phyloP scores from a whole-genome alignment of 2,888 invertebrate species.

The Himalopsyche anomala region DNA sequence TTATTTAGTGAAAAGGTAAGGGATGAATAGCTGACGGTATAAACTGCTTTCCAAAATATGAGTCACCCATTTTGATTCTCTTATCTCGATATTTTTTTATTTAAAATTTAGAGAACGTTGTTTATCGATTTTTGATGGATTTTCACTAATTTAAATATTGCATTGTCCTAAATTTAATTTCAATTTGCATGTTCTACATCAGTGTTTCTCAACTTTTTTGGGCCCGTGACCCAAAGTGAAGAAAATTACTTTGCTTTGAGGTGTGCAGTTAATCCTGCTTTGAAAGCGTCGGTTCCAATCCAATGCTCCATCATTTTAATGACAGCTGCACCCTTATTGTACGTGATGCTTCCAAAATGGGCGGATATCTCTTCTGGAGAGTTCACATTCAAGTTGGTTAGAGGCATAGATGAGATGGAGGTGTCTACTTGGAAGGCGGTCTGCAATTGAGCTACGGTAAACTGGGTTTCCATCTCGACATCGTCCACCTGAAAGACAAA shows the following conservation, averaged over 20 bases:
- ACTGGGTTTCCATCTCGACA: slow-evolving; percentile 73
- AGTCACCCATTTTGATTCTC: too few species aligned
- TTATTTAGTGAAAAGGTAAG: not conserved
- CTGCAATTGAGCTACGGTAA: slow-evolving; percentile 83
- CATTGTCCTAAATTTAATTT: slow-evolving; percentile 33
- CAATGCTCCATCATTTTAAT: slow-evolving; percentile 84
- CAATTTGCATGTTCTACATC: not conserved
- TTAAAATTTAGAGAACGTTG: too few species aligned
- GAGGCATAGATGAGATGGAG: slow-evolving; percentile 76
- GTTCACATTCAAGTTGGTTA: slow-evolving; percentile 77
- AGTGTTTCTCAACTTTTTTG: too few species aligned
- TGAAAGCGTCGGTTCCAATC: slow-evolving; percentile 76
- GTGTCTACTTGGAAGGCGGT: slow-evolving; percentile 79
- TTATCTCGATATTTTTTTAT: too few species aligned
- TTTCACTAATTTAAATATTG: too few species aligned
- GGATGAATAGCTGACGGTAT: not conserved
- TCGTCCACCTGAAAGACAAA: slow-evolving; percentile 48
- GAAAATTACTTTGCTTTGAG: slow-evolving; percentile 73
- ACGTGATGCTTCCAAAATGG: slow-evolving; percentile 82
- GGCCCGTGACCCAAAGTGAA: too few species aligned
- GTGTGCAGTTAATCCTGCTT: slow-evolving; percentile 77
- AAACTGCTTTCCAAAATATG: too few species aligned
- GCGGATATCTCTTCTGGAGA: slow-evolving; percentile 77
- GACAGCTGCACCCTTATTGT: slow-evolving; percentile 82
- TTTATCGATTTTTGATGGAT: too few species aligned